These are phyloP conservation scores for Pelecanoides urinatrix DNA, from an alignment of 2,113 vertebrate species.

Conservation along the genomic window DNA sequence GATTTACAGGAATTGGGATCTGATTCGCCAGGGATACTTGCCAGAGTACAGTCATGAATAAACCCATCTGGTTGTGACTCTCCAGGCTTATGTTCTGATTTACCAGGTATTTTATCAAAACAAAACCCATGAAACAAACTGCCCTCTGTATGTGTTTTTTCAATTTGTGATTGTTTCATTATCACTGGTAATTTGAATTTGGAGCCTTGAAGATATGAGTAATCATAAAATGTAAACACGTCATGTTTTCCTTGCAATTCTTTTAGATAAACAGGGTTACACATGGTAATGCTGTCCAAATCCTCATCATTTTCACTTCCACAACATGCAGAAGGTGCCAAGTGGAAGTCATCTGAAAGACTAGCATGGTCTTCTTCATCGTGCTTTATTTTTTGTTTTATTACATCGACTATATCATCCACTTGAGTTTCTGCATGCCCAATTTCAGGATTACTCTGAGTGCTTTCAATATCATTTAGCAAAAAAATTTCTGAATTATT, in stretches of 20 bases:
- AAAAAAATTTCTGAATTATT: constrained; percentile 81
- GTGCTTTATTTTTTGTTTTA: constrained; percentile 69
- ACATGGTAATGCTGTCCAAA: constrained; percentile 51
- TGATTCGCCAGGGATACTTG: constrained; percentile 45
- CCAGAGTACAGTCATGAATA: constrained; percentile 49
- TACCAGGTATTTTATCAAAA: constrained; percentile 81
- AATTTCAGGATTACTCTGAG: constrained; percentile 64
- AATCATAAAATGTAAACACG: constrained; percentile 81
- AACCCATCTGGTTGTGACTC: constrained; percentile 67
- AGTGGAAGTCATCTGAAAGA: constrained; percentile 60
- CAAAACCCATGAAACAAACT: constrained; percentile 71
- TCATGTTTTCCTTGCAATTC: constrained; percentile 74
- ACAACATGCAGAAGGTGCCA: constrained; percentile 54
- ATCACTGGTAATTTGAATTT: constrained; percentile 75
- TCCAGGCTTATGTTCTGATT: constrained; percentile 71
- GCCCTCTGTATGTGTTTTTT: constrained; percentile 71
- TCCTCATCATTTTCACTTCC: constrained; percentile 68
- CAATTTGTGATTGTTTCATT: constrained; percentile 68
- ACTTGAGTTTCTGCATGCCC: constrained; percentile 56
- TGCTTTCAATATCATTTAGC: constrained; percentile 67
- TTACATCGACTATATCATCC: constrained; percentile 46
- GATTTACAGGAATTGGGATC: constrained; percentile 53
- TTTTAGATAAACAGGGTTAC: constrained; percentile 57
- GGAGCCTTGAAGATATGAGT: constrained; percentile 79
- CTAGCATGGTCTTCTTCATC: constrained; percentile 46